Conservation (phyloP, 1,140 invertebrate species). For the Drosophila lowei region DNA sequence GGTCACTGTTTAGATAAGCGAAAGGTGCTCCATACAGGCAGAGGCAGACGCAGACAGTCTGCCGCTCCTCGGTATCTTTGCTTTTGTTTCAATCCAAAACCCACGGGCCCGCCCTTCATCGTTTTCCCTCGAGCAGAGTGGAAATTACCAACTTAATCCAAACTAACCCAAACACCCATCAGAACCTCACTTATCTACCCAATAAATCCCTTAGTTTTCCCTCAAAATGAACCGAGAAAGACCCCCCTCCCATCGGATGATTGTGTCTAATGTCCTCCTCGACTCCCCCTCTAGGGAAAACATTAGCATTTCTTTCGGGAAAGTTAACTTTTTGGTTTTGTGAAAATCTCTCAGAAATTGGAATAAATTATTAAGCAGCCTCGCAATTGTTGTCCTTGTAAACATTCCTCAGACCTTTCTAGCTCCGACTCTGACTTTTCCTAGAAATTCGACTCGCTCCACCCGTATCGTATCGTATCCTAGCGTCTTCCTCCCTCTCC, state of each 20-base stretch:
- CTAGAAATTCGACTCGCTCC: neutral
- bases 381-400: slow-evolving; percentile 42
- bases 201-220: slow-evolving; percentile 4
- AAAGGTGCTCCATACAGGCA: slow-evolving; percentile 29
- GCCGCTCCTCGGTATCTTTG: slow-evolving; percentile 29
- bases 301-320: slow-evolving; percentile 30
- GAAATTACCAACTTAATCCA: slow-evolving; percentile 39
- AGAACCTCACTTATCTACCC: slow-evolving; percentile 2
- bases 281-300: slow-evolving; percentile 7
- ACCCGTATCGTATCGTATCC: too few species aligned
- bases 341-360: slow-evolving; percentile 64
- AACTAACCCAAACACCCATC: slow-evolving; percentile 29
- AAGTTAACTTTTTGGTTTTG: slow-evolving; percentile 49
- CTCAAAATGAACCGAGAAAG: neutral
- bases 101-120: neutral
- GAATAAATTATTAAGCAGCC: slow-evolving; percentile 74
- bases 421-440: slow-evolving; percentile 35
- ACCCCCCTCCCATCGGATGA: neutral
- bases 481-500: neutral
- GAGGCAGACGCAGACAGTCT: slow-evolving; percentile 33
- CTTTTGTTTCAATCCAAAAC: slow-evolving; percentile 31
- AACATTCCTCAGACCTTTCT: slow-evolving; percentile 25
- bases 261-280: neutral
- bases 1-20: slow-evolving; percentile 57
- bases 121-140: neutral